Base-by-base conservation (phyloP, 2,888 invertebrate species). In the Empis stercorea region DNA sequence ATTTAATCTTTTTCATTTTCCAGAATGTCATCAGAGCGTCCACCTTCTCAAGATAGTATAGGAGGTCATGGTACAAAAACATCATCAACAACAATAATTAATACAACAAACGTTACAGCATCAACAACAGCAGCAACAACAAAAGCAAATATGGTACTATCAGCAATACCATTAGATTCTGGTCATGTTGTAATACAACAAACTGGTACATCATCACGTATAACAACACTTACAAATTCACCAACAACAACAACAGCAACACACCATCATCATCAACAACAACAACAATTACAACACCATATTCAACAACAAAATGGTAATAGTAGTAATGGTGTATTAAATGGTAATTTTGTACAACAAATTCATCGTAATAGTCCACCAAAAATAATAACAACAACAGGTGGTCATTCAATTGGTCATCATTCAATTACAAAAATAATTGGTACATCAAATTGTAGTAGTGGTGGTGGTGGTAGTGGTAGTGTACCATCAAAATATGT, bases 401-500 rank as follows among this genome's bases (percentile, higher is more conserved):
- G 39, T 46, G 30, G 46, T 34, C 53, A 32, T 49, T 48, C 41
- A 54, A 43, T 36, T 43, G 53, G 14, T 11, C 38, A 38, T 5
- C 10, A 38, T 38, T 17, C 46, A 51, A 53, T 52, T 20, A 16
- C 48, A 20, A 49, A 46, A 47, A 56, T 46, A 45, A 56, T 57
- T 54, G 23, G 23, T 27, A 27, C 23, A 7, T 27, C 23, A 27
- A 27, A 27, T 27, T 4, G 23, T 27, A 27, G 13, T 6, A 27
- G 27, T 23, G 10, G 20, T 6, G 41, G 27, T 23, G 14, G 11
- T 38, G 23, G 14, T 40, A 7, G 27, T 14, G 14, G 27, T 2
- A 15, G 13, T 15, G 54, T 58, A 47, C 52, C 57, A 53, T 63
- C 68, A 11, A 68, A 69, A 52, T 68, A 65, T 55, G 66, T 66